Evolutionary conservation across 1,140 invertebrate genomes (phyloP).

Genomic region (Melanaphis sacchari): DNA sequence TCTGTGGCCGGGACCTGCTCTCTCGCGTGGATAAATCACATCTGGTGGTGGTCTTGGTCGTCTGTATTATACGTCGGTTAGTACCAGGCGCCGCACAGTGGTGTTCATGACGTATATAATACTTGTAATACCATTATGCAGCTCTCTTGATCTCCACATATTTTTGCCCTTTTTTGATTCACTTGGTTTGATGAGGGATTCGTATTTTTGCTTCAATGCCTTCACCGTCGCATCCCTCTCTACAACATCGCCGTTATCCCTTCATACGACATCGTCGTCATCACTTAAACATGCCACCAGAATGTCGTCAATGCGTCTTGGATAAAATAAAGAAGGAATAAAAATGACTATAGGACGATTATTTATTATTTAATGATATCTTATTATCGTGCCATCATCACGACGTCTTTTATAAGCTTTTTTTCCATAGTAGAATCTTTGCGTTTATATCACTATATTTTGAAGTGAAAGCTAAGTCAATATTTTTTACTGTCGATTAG

Average conservation of each 20-base stretch:
- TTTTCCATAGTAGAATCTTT: background rate
- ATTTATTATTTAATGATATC: constrained; percentile 7
- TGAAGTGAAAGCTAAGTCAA: no score
- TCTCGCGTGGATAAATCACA: background rate
- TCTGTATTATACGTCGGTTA: background rate
- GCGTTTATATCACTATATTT: no score
- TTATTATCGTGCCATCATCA: background rate
- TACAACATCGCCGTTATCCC: background rate
- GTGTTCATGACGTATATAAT: no score
- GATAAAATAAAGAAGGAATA: background rate
- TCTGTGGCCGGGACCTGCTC: background rate
- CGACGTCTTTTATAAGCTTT: background rate
- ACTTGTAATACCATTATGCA: background rate
- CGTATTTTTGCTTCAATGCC: background rate
- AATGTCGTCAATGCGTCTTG: background rate
- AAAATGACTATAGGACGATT: background rate
- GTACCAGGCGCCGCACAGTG: background rate
- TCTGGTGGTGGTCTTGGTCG: background rate
- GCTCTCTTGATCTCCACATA: background rate
- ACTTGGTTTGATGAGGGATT: background rate
- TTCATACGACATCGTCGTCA: background rate
- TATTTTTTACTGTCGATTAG: background rate
- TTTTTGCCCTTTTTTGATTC: constrained; percentile 14
- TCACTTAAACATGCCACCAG: background rate
- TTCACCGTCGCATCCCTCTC: no score